A percentile compares a stretch with the other conserved stretches of the same genome.
Conservation (phyloP, 2,888 invertebrate species). For the Cryptocephalus moraei region DNA sequence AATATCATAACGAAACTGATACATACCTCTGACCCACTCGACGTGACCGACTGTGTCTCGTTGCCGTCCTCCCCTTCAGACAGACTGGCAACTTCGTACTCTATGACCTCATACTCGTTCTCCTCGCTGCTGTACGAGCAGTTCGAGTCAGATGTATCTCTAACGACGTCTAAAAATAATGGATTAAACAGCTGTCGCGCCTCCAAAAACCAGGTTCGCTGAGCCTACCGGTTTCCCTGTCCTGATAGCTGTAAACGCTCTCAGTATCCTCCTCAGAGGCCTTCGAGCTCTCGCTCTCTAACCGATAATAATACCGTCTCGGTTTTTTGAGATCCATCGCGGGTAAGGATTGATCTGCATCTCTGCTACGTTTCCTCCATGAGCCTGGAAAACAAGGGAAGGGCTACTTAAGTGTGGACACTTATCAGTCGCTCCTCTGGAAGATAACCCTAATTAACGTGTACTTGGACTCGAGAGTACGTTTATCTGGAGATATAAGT, state of each 20-base stretch:
- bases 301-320: slow-evolving; percentile 24
- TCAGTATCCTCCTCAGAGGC: slow-evolving; percentile 39
- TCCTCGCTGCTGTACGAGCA: slow-evolving; percentile 19
- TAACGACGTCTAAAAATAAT: slow-evolving; percentile 34
- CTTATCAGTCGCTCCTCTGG: too few species aligned
- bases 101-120: slow-evolving; percentile 23
- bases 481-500: neutral
- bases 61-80: slow-evolving; percentile 37
- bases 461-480: neutral
- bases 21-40: slow-evolving; percentile 44
- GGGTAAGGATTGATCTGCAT: slow-evolving; percentile 12
- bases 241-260: slow-evolving; percentile 53
- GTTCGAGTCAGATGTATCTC: slow-evolving; percentile 35
- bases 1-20: neutral
- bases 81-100: slow-evolving; percentile 41
- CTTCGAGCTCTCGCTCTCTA: slow-evolving; percentile 39
- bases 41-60: slow-evolving; percentile 15
- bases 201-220: neutral
- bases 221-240: slow-evolving; percentile 50
- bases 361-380: slow-evolving; percentile 18
- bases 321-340: slow-evolving; percentile 17
- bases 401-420: too few species aligned
- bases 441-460: neutral
- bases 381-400: slow-evolving; percentile 13
- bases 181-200: slow-evolving; percentile 16